Percentiles rank a stretch among this genome's conserved stretches.
Evolutionary conservation across 2,888 invertebrate species (phyloP).

Genomic region (Steinernema carpocapsae): DNA sequence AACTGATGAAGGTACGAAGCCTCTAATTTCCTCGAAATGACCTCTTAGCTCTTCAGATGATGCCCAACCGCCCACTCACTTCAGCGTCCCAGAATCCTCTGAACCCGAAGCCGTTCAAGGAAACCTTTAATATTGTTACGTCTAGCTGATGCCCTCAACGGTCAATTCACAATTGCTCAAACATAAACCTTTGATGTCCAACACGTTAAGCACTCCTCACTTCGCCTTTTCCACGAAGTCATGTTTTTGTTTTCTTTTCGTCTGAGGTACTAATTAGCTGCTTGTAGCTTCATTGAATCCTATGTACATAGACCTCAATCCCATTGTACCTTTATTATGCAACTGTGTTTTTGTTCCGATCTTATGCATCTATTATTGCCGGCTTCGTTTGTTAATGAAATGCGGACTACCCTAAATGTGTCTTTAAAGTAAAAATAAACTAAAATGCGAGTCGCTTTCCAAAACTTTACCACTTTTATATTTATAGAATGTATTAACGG

Average conservation of each 20-base stretch:
- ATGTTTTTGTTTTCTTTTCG: not conserved
- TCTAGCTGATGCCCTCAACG: constrained; percentile 18
- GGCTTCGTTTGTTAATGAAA: too few species aligned
- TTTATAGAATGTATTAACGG: too few species aligned
- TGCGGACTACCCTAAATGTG: too few species aligned
- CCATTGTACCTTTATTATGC: constrained; percentile 14
- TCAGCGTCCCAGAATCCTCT: constrained; percentile 1
- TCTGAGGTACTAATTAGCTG: not conserved
- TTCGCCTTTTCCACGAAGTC: not conserved
- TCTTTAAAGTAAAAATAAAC: not conserved
- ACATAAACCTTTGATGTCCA: constrained; percentile 3
- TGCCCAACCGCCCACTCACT: constrained; percentile 14
- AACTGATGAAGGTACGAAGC: not conserved
- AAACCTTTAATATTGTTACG: not conserved
- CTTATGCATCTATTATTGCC: not conserved
- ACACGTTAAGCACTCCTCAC: not conserved
- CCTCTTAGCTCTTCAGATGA: not conserved
- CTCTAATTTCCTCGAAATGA: not conserved
- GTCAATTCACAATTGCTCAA: constrained; percentile 16
- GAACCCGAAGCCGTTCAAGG: not conserved
- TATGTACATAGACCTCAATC: not conserved
- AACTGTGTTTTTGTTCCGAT: not conserved
- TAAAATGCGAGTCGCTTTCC: not conserved
- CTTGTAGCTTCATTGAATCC: not conserved
- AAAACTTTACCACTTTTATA: too few species aligned